Base-by-base conservation (phyloP, 2,888 invertebrate species). In the Diplazon laetatorius region DNA sequence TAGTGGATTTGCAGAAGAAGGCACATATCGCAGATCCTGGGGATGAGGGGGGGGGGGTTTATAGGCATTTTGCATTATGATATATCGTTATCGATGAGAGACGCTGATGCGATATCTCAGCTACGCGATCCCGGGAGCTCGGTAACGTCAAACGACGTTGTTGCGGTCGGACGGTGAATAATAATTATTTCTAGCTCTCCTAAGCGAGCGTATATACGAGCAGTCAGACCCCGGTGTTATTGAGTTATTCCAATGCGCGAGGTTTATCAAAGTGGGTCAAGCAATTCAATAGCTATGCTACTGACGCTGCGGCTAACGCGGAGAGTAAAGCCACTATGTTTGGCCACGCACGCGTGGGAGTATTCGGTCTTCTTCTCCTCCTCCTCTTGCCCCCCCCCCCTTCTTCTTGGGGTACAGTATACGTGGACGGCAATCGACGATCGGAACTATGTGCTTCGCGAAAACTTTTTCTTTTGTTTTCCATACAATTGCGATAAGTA, bases 201-300 rank as follows among this genome's bases (percentile, higher is more conserved):
- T 55, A n/a, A n/a, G 73, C 70, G 70, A 60, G 50, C 57, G 68
- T 62, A n/a, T n/a, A n/a, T n/a, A 55, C 55, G 69, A 75, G 57
- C 62, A 62, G 68, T 42, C 73, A 76, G 71, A n/a, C n/a, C 76
- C 73, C 71, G 65, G 72, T 81, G 76, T 82, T 82, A 81, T 87
- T 84, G 89, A 90, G 89, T 88, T 89, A 89, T 90, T 89, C 88
- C 85, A 87, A 89, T 87, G 80, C 77, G 88, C 87, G 88, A 89
- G 81, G 88, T 89, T 90, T 91, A 90, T 91, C 90, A 87, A 91
- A 90, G 90, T 91, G 88, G 91, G 91, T 91, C 90, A 90, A 89
- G 89, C 89, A 88, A 89, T 90, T 90, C 88, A 89, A 90, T 90
- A 89, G 86, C 76, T 72, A 72, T 59, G 78, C 62, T 16, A 14